Base-by-base conservation (phyloP, 2,797 vertebrate species). In the Anguilla pacifica region DNA sequence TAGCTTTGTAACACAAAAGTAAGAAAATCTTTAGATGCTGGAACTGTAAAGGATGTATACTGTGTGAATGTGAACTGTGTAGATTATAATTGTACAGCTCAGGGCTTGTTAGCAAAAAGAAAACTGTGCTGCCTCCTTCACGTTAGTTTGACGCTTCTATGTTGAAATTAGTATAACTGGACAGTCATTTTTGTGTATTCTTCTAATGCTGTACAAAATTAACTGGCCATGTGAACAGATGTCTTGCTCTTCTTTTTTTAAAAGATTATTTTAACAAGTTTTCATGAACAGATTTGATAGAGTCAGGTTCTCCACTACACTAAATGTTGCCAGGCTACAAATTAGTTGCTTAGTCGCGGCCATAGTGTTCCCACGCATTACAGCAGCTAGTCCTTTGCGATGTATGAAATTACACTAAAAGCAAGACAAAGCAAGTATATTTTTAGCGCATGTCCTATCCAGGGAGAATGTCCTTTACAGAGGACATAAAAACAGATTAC, bases 1-100 rank as follows among this genome's bases (percentile, higher is more conserved):
- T 5, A 17, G 7, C 43, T 46, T 46, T 46, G 43, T 46, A 46
- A 46, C 89, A 2, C 86, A 31, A 90, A 95, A 95, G 96, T 96
- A 82, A 92, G 92, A 82, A 19, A 86, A 5, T 49, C 2, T 7
- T 55, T 0, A 11, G 46, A 49, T 46, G 43, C 17, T 81, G 43
- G 77, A 49, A 51, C n/a, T 49, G 79, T 49, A 82, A 82, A 82
- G 43, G 79, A 82, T 82, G 39, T 7, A 25, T 46, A 46, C 43
- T 46, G 51, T 49, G 25, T 25, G 22, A 82, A 25, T 51, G 7
- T 31, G 6, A 22, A 10, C 9, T 46, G 46, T 82, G 46, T 70
- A 70, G 3, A 67, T 13, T 74, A 74, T 35, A 74, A 74, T 39
- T 0, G 11, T 74, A 35, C 70, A 17, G 70, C 70, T 1, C 35